Percentiles rank a stretch among this genome's conserved stretches.
Conservation (phyloP, 2,888 invertebrate species). For the Halictus ligatus region DNA sequence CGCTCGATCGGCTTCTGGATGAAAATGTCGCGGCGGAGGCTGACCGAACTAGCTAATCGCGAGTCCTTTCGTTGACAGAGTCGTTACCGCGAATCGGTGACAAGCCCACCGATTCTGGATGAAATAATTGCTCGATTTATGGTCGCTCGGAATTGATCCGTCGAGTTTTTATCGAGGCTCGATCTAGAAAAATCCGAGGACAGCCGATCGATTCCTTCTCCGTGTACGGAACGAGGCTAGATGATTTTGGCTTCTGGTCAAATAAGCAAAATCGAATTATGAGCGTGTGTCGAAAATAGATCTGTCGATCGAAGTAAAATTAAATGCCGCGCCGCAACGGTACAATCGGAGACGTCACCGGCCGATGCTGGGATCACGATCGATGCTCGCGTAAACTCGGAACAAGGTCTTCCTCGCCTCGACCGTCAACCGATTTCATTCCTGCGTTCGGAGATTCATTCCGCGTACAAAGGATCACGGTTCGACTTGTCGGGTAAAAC, state of each 20-base stretch:
- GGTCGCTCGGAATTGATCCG: not conserved
- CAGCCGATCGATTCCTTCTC: not conserved
- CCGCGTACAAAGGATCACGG: not conserved
- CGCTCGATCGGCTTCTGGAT: not conserved
- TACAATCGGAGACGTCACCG: too few species aligned
- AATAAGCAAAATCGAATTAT: not conserved
- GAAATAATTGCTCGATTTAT: slow-evolving; percentile 18
- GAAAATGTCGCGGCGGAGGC: not conserved
- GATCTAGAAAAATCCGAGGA: not conserved
- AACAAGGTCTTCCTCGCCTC: slow-evolving; percentile 28
- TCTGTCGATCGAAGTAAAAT: not conserved
- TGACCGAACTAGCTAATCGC: not conserved
- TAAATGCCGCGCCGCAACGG: not conserved
- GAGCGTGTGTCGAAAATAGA: too few species aligned
- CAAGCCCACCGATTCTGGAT: not conserved
- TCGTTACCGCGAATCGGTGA: slow-evolving; percentile 8
- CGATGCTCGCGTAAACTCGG: not conserved
- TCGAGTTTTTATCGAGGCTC: not conserved
- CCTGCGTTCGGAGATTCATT: not conserved
- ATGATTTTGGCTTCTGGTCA: not conserved
- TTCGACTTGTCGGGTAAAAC: not conserved
- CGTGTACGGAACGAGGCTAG: not conserved
- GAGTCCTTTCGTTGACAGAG: not conserved
- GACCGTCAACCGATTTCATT: slow-evolving; percentile 18
- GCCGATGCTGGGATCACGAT: not conserved